A percentile compares a stretch with the other conserved stretches of the same genome.
Conservation (phyloP, 2,797 vertebrate genomes). For the Acanthurus lineatus region DNA sequence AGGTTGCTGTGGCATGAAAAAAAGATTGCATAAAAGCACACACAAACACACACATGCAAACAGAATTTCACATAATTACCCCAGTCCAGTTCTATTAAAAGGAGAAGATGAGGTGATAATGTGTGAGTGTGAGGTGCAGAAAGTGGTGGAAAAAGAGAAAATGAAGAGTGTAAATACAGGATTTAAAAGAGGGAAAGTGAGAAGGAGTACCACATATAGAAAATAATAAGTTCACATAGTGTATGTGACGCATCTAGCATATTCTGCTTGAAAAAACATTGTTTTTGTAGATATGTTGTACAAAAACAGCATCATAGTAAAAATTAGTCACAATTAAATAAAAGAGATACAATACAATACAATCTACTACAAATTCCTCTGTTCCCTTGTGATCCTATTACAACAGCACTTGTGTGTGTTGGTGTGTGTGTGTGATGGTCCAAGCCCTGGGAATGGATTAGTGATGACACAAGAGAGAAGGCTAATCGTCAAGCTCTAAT, state of each 20-base stretch:
- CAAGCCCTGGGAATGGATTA: constrained; percentile 75
- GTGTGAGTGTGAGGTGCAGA: constrained; percentile 53
- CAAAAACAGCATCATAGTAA: too few species aligned
- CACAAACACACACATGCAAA: not conserved
- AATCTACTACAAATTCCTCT: constrained; percentile 52
- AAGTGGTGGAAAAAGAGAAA: constrained; percentile 37
- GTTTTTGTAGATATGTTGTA: not conserved
- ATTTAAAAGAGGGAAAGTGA: constrained; percentile 23
- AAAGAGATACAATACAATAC: constrained; percentile 25
- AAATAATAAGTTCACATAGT: constrained; percentile 17
- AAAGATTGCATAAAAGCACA: constrained; percentile 34
- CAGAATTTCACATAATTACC: constrained; percentile 47
- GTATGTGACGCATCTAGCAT: constrained; percentile 1
- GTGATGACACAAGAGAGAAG: constrained; percentile 72
- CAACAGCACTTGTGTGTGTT: constrained; percentile 32
- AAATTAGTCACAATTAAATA: not conserved
- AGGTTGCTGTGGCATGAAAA: constrained; percentile 15
- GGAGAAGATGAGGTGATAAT: constrained; percentile 46
- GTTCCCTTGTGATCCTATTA: constrained; percentile 76
- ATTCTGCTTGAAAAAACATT: not conserved
- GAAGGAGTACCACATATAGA: constrained; percentile 3
- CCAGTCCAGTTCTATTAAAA: constrained; percentile 62
- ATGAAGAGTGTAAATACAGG: constrained; percentile 38
- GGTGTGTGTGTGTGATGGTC: constrained; percentile 37
- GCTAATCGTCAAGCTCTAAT: constrained; percentile 79